A percentile compares a stretch with the other conserved stretches of the same genome.
These are phyloP conservation scores for Sipha flava DNA, from an alignment of 1,140 invertebrate genomes.

Conservation along the genomic window DNA sequence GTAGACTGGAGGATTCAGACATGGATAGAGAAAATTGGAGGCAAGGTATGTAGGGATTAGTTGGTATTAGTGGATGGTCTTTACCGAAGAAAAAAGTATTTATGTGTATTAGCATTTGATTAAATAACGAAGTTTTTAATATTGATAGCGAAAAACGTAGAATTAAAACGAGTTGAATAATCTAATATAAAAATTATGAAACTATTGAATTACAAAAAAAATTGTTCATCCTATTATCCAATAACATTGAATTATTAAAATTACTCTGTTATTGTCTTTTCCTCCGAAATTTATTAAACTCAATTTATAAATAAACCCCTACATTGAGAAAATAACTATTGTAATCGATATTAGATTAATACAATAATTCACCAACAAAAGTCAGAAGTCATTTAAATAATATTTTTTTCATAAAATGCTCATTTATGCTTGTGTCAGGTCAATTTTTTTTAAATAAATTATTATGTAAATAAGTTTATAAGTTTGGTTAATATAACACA, in stretches of 20 bases:
- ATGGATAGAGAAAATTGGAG: not conserved
- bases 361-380: not conserved
- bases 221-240: not conserved
- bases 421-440: not conserved
- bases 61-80: too few species aligned
- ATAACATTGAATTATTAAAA: not conserved
- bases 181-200: not conserved
- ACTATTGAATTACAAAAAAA: not conserved
- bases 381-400: not conserved
- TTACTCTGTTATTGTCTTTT: not conserved
- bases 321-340: not conserved
- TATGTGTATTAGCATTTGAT: too few species aligned
- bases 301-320: not conserved
- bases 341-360: not conserved
- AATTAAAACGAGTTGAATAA: not conserved
- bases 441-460: too few species aligned
- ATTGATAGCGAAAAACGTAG: not conserved
- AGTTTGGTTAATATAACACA: too few species aligned
- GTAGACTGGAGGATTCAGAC: too few species aligned
- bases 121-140: too few species aligned
- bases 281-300: not conserved
- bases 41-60: too few species aligned
- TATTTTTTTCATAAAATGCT: not conserved
- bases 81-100: too few species aligned
- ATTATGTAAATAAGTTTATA: too few species aligned